Percentiles rank a stretch among this genome's conserved stretches.
Evolutionary conservation across 23 tunicate genomes (phyloP).

Genomic region (Phallusia fumigata): DNA sequence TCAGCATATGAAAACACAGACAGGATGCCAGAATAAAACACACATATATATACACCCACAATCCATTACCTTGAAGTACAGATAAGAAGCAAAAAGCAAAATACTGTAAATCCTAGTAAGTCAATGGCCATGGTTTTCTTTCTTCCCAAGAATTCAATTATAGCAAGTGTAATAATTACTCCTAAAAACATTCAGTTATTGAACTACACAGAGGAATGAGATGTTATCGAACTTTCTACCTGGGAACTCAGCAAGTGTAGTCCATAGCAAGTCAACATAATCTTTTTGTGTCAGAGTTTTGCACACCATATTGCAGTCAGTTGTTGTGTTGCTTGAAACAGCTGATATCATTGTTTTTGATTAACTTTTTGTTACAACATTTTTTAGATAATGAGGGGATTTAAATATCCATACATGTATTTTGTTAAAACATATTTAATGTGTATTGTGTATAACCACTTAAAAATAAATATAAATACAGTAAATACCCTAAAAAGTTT

Average conservation of each 20-base stretch:
- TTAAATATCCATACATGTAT: too few species aligned
- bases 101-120: slow-evolving; percentile 76
- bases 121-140: slow-evolving; percentile 86
- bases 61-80: slow-evolving; percentile 48
- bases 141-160: slow-evolving; percentile 85
- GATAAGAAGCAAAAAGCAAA: slow-evolving; percentile 57
- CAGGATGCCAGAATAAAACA: too few species aligned
- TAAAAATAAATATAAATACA: too few species aligned
- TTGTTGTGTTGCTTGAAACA: slow-evolving; percentile 7
- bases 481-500: too few species aligned
- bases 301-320: slow-evolving; percentile 82
- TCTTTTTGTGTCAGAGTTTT: slow-evolving; percentile 72
- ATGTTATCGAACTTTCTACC: slow-evolving; percentile 24
- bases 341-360: too few species aligned
- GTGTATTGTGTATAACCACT: too few species aligned
- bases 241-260: slow-evolving; percentile 97
- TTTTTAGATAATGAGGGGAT: too few species aligned
- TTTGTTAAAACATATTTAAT: too few species aligned
- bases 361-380: too few species aligned
- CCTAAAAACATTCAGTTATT: background rate
- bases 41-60: too few species aligned
- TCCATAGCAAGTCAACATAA: slow-evolving; percentile 92
- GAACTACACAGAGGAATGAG: background rate
- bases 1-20: too few species aligned
- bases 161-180: slow-evolving; percentile 62